Percentiles rank a stretch among this genome's conserved stretches.
These are phyloP conservation scores for Mesoligia furuncula DNA, from an alignment of 2,888 invertebrate genomes.

Conservation along the genomic window DNA sequence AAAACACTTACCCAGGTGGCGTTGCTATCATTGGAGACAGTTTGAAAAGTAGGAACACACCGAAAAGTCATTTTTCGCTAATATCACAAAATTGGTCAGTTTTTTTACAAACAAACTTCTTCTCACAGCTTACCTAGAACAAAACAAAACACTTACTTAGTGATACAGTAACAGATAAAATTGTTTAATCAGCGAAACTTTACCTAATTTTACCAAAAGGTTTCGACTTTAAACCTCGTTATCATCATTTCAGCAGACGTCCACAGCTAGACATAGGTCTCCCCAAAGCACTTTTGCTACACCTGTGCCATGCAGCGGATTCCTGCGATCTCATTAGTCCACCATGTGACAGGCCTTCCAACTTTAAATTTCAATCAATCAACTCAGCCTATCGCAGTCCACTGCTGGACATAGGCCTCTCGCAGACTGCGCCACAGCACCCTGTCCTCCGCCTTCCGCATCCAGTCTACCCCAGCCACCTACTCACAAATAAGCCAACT, in stretches of 20 bases:
- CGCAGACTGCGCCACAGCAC: no score
- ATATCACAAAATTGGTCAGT: slow-evolving; percentile 73
- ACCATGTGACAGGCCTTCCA: background rate
- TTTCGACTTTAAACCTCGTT: background rate
- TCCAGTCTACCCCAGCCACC: no score
- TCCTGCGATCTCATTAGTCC: background rate
- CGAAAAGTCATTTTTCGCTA: slow-evolving; percentile 91
- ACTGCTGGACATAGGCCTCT: no score
- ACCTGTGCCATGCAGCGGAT: background rate
- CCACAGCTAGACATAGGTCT: no score
- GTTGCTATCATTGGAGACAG: slow-evolving; percentile 91
- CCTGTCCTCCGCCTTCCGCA: no score
- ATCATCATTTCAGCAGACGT: background rate
- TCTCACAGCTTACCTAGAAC: slow-evolving; percentile 93
- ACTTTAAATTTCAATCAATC: background rate
- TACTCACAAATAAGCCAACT: no score
- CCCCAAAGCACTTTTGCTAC: background rate
- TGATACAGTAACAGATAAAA: slow-evolving; percentile 72
- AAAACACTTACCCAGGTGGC: slow-evolving; percentile 92
- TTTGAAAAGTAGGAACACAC: slow-evolving; percentile 92
- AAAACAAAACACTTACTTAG: slow-evolving; percentile 92
- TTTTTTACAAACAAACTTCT: slow-evolving; percentile 77
- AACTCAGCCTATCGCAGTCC: no score
- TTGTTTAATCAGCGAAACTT: background rate
- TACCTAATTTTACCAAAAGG: background rate